phyloP scores from a whole-genome alignment of 2,113 vertebrate species.

The Pachycephala philippinensis region DNA sequence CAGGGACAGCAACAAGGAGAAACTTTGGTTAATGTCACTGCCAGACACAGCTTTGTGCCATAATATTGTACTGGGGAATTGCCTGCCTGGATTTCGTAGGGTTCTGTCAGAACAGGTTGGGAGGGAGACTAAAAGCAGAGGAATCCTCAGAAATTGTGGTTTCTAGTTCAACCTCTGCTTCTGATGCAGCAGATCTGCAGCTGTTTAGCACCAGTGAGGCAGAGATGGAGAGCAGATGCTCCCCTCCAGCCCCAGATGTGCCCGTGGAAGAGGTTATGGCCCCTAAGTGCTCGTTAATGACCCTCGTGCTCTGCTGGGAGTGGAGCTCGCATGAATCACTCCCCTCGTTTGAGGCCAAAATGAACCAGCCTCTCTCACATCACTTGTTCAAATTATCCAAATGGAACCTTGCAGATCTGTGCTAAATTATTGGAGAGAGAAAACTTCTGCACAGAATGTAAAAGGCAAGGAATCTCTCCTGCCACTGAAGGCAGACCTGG shows the following conservation, averaged over 20 bases:
- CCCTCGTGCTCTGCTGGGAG: not conserved
- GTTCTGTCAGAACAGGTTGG: not conserved
- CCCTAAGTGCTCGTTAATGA: not conserved
- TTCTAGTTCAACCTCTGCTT: not conserved
- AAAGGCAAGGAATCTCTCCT: not conserved
- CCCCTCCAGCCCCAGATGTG: not conserved
- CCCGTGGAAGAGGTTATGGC: not conserved
- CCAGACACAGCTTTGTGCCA: not conserved
- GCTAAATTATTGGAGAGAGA: not conserved
- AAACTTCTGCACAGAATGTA: not conserved
- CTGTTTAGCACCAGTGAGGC: not conserved
- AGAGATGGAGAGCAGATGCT: not conserved
- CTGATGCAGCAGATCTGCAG: not conserved
- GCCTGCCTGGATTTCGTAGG: not conserved
- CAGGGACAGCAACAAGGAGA: not conserved
- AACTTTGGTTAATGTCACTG: not conserved
- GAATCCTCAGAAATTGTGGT: not conserved
- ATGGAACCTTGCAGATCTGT: not conserved
- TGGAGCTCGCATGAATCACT: accelerated
- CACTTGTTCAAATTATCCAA: not conserved
- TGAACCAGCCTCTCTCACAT: not conserved
- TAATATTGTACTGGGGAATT: accelerated
- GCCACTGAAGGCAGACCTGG: not conserved
- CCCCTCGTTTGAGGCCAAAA: not conserved
- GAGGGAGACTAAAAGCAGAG: not conserved